Evolutionary conservation across 2,888 invertebrate genomes (phyloP), one percentile per base, ranked within the genome.

Genomic region (Apotomis capreana): DNA sequence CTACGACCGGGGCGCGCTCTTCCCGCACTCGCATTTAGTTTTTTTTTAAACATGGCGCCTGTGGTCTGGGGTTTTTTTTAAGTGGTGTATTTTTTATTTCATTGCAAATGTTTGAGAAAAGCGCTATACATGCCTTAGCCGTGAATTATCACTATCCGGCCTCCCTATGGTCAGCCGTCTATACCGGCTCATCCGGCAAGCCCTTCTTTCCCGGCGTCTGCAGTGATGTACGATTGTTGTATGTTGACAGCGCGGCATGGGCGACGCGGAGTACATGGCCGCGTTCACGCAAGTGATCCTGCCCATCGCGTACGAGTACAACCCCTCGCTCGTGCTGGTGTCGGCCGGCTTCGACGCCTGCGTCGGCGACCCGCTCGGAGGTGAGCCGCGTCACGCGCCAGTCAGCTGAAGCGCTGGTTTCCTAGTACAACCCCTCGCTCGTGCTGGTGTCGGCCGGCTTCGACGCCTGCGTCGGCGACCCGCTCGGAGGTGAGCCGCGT

Each of bases 301-400:
- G 85, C 99, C 99, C 0, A 95, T 99, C 68, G 97, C 98, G 2
- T 97, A 98, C 88, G 96, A 98, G 85, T 99, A 95, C 90, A 95
- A 95, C 83, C 98, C 98, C 0, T 96, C 98, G 79, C 90, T 98
- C 51, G 96, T 99, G 40, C 87, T 99, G 51, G 95, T 99, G 13
- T 98, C 98, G 0, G 97, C 98, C 37, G 99, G 98, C 1, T 98
- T 98, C 85, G 98, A 98, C 90, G 98, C 98, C 12, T 97, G 97
- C 67, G 94, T 96, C 60, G 96, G 97, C 0, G 98, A 98, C 92
- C 97, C 97, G 0, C 90, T 98, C 0, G 98, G 98, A 83, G 96
- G 96, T 95, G 82, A 82, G 76, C 64, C 8, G 36, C 59, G 9
- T 44, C 26, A 12, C 44, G 26, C 26, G 26, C 26, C 26, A 26